Conservation (phyloP, 2,888 invertebrate genomes). For the Tetheella fluctuosa region DNA sequence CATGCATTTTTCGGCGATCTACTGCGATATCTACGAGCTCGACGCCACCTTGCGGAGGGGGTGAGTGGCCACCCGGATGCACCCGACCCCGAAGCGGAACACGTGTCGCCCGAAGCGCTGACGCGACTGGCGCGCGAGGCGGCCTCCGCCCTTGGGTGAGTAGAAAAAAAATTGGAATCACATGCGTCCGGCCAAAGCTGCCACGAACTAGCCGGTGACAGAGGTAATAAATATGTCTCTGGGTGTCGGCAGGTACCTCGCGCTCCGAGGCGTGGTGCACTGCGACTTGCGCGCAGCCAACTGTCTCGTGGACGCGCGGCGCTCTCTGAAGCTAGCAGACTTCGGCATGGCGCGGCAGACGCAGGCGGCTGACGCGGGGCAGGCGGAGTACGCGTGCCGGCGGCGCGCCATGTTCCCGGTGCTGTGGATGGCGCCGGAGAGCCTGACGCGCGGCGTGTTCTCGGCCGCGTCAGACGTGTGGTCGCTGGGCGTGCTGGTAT, state of each 20-base stretch:
- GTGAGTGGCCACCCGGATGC: conserved; percentile 77
- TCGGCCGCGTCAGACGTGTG: conserved; percentile 93
- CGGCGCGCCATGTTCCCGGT: conserved; percentile 93
- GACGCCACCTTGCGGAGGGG: conserved; percentile 89
- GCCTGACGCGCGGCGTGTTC: conserved; percentile 90
- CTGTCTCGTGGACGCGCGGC: conserved; percentile 89
- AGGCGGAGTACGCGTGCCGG: conserved; percentile 92
- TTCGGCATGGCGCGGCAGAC: conserved; percentile 94
- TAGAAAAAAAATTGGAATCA: too few species aligned
- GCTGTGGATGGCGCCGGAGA: conserved; percentile 96
- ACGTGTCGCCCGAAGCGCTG: conserved; percentile 53
- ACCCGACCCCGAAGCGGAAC: conserved; percentile 79
- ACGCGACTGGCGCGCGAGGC: conserved; percentile 57
- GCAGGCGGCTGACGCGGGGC: conserved; percentile 86
- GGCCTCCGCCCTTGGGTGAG: conserved; percentile 53
- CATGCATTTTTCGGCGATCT: conserved; percentile 95
- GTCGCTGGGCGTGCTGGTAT: conserved; percentile 93
- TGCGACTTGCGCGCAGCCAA: conserved; percentile 92
- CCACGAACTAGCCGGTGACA: too few species aligned
- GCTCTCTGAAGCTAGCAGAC: conserved; percentile 90
- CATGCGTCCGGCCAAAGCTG: too few species aligned
- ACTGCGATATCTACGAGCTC: conserved; percentile 88
- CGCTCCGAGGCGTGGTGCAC: conserved; percentile 91
- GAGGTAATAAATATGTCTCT: too few species aligned
- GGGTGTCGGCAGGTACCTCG: conserved; percentile 85